These are phyloP conservation scores for Meandrina meandrites DNA, from an alignment of 92 coral and sea anemone species.

Conservation along the genomic window DNA sequence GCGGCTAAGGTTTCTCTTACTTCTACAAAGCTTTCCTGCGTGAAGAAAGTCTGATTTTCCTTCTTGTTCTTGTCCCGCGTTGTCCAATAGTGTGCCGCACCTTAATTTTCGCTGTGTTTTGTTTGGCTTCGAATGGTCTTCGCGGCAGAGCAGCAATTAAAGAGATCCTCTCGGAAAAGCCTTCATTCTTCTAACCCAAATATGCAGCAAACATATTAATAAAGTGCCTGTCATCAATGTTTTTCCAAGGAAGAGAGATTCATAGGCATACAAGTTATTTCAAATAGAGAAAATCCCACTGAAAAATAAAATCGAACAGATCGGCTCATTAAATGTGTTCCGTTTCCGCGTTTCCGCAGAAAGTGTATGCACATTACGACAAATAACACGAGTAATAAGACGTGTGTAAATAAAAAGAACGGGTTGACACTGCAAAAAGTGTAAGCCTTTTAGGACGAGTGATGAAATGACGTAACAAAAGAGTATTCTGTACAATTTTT, in stretches of 20 bases:
- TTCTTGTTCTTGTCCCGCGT: not conserved
- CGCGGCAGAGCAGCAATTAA: not conserved
- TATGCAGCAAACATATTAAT: not conserved
- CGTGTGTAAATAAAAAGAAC: slow-evolving; percentile 2
- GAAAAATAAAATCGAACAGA: not conserved
- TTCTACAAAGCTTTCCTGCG: not conserved
- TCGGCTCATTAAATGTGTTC: not conserved
- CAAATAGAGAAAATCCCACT: not conserved
- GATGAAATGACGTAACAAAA: not conserved
- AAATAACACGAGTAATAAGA: slow-evolving; percentile 3
- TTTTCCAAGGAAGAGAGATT: not conserved
- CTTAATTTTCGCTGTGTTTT: not conserved
- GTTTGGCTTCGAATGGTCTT: not conserved
- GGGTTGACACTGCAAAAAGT: not conserved
- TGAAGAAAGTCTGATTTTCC: not conserved
- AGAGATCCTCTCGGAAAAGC: too few species aligned
- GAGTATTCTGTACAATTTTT: not conserved
- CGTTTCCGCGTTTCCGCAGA: slow-evolving; percentile 19
- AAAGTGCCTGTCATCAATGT: not conserved
- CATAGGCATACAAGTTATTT: not conserved
- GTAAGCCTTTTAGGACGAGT: not conserved
- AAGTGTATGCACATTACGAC: not conserved
- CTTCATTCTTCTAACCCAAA: not conserved
- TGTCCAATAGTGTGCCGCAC: not conserved
- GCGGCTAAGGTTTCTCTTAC: not conserved